These are phyloP conservation scores for Scytalopus superciliaris DNA, from an alignment of 2,113 vertebrate species.

Conservation along the genomic window DNA sequence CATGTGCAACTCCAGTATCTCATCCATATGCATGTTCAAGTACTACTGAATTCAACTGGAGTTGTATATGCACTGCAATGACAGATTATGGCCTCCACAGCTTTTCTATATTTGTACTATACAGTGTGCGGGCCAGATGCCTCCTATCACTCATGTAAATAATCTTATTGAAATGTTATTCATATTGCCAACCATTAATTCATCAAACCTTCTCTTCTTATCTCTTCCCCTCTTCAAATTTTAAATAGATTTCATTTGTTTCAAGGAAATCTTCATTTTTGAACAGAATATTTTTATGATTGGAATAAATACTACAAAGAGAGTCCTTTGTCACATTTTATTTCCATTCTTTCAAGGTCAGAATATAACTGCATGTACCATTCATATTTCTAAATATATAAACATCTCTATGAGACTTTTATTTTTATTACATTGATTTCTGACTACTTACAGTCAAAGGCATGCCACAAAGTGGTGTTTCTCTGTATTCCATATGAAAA, in stretches of 20 bases:
- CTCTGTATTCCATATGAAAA: constrained; percentile 1
- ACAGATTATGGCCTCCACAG: constrained; percentile 51
- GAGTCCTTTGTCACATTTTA: constrained; percentile 14
- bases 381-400: constrained; percentile 55
- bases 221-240: constrained; percentile 40
- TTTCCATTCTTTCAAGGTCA: constrained; percentile 55
- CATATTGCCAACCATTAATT: constrained; percentile 3
- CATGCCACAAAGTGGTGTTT: background rate
- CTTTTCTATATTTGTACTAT: constrained; percentile 45
- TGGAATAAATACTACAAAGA: constrained; percentile 18
- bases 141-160: constrained; percentile 40
- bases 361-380: constrained; percentile 19
- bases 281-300: constrained; percentile 1
- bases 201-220: constrained; percentile 36
- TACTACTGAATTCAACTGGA: constrained; percentile 14
- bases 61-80: background rate
- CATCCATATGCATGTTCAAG: constrained; percentile 18
- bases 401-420: constrained; percentile 32
- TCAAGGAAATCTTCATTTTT: constrained; percentile 42
- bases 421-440: constrained; percentile 62
- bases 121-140: constrained; percentile 36
- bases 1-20: background rate
- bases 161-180: constrained; percentile 37
- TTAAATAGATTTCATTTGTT: constrained; percentile 43
- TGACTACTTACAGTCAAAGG: constrained; percentile 18